Evolutionary conservation across 2,797 vertebrate genomes (phyloP).

Genomic region (Hirundo rustica): DNA sequence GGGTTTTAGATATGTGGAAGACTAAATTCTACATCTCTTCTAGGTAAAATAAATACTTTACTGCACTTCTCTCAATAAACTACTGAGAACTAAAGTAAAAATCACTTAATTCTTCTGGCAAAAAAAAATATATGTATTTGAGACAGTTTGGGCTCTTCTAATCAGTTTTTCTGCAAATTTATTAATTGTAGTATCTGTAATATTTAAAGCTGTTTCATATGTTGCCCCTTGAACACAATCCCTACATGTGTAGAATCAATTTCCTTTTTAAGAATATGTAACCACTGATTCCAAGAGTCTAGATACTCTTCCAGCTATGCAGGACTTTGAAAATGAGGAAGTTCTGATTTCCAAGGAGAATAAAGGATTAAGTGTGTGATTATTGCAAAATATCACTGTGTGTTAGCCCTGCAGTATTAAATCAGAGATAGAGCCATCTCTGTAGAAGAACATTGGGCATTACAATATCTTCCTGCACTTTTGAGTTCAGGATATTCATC

Average conservation of each 20-base stretch:
- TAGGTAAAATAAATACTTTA: not conserved
- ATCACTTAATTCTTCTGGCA: not conserved
- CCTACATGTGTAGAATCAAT: not conserved
- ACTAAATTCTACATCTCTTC: not conserved
- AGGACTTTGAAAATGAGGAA: not conserved
- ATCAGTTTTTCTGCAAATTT: not conserved
- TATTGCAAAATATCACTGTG: not conserved
- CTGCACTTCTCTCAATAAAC: not conserved
- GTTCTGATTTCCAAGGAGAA: not conserved
- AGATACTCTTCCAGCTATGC: not conserved
- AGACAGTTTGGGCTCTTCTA: not conserved
- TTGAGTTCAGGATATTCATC: not conserved
- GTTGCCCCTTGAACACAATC: not conserved
- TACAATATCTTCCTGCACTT: not conserved
- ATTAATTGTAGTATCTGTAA: not conserved
- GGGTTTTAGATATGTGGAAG: not conserved
- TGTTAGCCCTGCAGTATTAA: not conserved
- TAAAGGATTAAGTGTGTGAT: not conserved
- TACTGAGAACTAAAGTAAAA: not conserved
- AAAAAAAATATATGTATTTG: not conserved
- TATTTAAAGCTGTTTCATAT: not conserved
- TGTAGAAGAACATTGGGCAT: not conserved
- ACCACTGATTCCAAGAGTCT: not conserved
- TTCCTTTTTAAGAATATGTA: not conserved
- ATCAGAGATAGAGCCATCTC: not conserved